Evolutionary conservation across 2,888 invertebrate species (phyloP), one percentile per base, ranked within the genome.

Genomic region (Agrochola circellaris): DNA sequence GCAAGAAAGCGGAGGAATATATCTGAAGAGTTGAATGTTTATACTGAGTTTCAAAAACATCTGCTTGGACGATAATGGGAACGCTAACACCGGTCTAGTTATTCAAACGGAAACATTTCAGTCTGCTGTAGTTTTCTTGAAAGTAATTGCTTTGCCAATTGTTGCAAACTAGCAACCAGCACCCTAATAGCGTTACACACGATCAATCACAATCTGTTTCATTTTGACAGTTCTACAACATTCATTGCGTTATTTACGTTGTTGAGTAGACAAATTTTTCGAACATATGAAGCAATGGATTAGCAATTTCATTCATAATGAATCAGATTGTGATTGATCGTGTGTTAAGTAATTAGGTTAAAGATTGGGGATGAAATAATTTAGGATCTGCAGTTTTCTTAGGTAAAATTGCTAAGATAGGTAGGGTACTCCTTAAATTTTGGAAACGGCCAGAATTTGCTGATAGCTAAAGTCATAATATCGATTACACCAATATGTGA

Each of bases 31-130:
- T 65, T 65, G 15, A 62, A 64, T 81, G 74, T 74, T 81, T 74
- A 61, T 51, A 67, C 38, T 64, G 51, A 38, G 48, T 73, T 69
- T 67, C 48, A 26, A 71, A 85, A 81, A 85, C 82, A 81, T 68
- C 42, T 65, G 70, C 62, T 64, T 68, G 54, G 54, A 71, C 72
- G 60, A 70, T 82, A 76, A 83, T 72, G 61, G 71, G 61, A 73
- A 68, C 73, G 42, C 60, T 71, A 64, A 75, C 64, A 58, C 67
- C 51, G 79, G 42, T 58, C 56, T 73, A 73, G 73, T 68, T 73
- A 69, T 69, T 68, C 30, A 65, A 84, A 81, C 80, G 64, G 64
- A 79, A 84, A 70, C 51, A 80, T 70, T 67, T 62, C 38, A 45
- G 38, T 54, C 58, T 60, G 58, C 23, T 56, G 54, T 26, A 48